Percentiles rank a stretch among this genome's conserved stretches.
Evolutionary conservation across 2,113 vertebrate genomes (phyloP).

Genomic region (Anhinga rufa): DNA sequence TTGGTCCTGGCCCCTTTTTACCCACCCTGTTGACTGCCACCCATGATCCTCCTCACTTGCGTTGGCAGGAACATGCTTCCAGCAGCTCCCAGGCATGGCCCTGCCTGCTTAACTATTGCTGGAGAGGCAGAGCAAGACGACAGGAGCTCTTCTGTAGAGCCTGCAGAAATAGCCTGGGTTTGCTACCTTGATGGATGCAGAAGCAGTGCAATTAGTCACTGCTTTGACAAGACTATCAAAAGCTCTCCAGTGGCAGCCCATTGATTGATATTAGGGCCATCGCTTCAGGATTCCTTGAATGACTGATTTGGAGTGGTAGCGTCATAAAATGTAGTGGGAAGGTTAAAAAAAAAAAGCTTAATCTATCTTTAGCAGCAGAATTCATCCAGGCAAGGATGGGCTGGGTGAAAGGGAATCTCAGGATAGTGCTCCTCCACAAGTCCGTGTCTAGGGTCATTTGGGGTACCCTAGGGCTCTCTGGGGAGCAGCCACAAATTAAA

Average conservation of each 20-base stretch:
- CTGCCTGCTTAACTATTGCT: neutral
- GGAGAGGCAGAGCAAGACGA: neutral
- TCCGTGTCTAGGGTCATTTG: neutral
- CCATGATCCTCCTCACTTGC: neutral
- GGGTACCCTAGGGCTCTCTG: neutral
- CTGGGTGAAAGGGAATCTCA: neutral
- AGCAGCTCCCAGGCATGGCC: neutral
- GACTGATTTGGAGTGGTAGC: neutral
- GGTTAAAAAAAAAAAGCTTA: neutral
- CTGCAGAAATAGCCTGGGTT: neutral
- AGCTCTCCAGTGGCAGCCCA: neutral
- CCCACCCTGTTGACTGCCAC: neutral
- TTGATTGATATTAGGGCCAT: neutral
- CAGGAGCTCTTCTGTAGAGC: neutral
- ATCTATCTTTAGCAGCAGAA: neutral
- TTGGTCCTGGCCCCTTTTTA: slow-evolving; percentile 13
- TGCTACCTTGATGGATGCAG: neutral
- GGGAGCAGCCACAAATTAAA: neutral
- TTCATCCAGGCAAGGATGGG: neutral
- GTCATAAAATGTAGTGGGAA: neutral
- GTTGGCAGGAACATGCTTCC: neutral
- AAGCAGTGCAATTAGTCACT: neutral
- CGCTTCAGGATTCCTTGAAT: neutral
- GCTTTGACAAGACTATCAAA: neutral
- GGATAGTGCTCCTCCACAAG: neutral